Percentiles rank a stretch among this genome's conserved stretches.
phyloP scores from a whole-genome alignment of 2,113 vertebrate species.

The Cinclus cinclus region DNA sequence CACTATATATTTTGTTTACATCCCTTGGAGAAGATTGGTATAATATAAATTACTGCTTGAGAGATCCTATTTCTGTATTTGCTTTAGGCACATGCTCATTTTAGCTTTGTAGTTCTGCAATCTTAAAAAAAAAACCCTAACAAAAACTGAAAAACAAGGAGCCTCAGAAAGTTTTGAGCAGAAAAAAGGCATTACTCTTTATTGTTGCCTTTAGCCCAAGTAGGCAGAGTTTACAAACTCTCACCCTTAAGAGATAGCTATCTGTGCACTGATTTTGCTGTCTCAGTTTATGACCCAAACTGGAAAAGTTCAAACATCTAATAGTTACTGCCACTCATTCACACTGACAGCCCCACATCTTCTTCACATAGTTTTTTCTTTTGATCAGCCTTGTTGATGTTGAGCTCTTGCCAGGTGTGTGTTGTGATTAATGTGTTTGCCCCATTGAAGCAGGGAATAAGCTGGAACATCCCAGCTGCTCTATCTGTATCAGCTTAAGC shows the following conservation, averaged over 20 bases:
- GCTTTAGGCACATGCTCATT: not conserved
- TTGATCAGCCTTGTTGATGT: not conserved
- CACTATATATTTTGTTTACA: slow-evolving; percentile 19
- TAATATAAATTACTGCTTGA: not conserved
- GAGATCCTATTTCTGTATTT: slow-evolving; percentile 7
- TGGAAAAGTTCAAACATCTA: not conserved
- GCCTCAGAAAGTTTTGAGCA: not conserved
- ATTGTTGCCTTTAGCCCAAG: not conserved
- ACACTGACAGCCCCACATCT: not conserved
- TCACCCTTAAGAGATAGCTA: not conserved
- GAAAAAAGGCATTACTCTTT: not conserved
- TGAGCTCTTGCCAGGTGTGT: not conserved
- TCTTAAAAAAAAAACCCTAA: not conserved
- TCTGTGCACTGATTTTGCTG: not conserved
- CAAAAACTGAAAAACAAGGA: not conserved
- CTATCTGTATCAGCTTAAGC: not conserved
- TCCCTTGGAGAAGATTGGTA: not conserved
- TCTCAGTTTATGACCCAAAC: not conserved
- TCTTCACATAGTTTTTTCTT: not conserved
- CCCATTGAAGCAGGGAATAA: not conserved
- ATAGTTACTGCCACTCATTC: not conserved
- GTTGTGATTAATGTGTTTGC: not conserved
- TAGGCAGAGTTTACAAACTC: not conserved
- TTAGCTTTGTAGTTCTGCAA: not conserved
- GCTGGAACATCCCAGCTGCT: not conserved